Evolutionary conservation across 2,797 vertebrate species (phyloP), one percentile per base, ranked within the genome.

Genomic region (Trachops cirrhosus): DNA sequence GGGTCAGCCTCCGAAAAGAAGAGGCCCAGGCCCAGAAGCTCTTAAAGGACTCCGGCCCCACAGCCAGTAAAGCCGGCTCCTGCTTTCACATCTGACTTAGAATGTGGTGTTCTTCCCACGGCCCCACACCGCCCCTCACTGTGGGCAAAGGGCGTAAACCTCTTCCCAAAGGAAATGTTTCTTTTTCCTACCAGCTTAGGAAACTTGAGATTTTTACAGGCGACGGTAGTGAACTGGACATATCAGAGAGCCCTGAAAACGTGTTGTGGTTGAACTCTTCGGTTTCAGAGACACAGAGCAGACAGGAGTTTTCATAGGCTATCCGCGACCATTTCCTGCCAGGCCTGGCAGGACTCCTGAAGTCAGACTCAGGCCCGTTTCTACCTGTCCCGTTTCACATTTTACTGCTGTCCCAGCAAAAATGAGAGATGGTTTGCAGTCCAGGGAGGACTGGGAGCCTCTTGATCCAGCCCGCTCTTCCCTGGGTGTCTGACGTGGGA

Each of bases 131-230:
- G 46, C 54, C 52, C 44, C 24, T 88, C 29, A 5, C 0, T 37
- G 29, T 6, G 6, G 52, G 16, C 32, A 32, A n/a, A 57, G 14
- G 54, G 15, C 41, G 4, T 29, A 39, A 39, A 41, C 19, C 71
- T n/a, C 14, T 68, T 87, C 41, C 14, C 68, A 77, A 85, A 6
- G 50, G 64, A 85, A 92, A n/a, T 59, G 19, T 32, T 57, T 62
- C 34, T 78, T 80, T 46, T 62, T 73, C 29, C 64, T 19, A 19
- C n/a, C 29, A 37, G 5, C 48, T 79, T 80, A 71, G 64, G 74
- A 94, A 68, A 75, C 1, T 9, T 84, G 83, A 80, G 57, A 21
- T 16, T 83, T 80, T 93, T 68, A 86, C n/a, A 80, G 82, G 64
- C 59, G 37, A 0, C 48, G 39, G 7, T 68, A 5, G 32, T 64